Evolutionary conservation across 2,113 vertebrate genomes (phyloP).

Genomic region (Zapornia atra): DNA sequence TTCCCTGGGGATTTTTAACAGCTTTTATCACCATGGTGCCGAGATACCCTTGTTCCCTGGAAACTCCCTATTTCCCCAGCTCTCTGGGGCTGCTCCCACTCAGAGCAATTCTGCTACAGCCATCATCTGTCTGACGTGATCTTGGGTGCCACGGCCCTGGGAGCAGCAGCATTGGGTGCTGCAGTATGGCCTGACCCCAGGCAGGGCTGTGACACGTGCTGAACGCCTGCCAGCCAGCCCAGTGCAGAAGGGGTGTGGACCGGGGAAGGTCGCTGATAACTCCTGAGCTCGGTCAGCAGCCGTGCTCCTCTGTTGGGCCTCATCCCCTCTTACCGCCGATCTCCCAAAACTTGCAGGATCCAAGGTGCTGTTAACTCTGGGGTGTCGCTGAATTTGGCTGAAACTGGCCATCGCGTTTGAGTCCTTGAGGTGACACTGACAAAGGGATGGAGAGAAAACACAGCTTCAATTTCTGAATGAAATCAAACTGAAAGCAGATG

Average conservation of each 20-base stretch:
- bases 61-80: rapidly evolving
- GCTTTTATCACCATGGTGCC: rapidly evolving
- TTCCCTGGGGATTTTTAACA: not conserved
- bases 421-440: not conserved
- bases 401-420: rapidly evolving
- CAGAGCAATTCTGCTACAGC: rapidly evolving
- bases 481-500: not conserved
- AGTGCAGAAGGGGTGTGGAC: not conserved
- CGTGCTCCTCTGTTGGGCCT: not conserved
- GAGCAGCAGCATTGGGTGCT: rapidly evolving
- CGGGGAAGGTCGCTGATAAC: not conserved
- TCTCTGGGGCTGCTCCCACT: rapidly evolving
- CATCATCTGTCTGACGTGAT: rapidly evolving
- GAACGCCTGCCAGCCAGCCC: not conserved
- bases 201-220: not conserved
- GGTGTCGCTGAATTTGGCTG: too few species aligned
- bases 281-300: rapidly evolving
- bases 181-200: not conserved
- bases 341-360: rapidly evolving
- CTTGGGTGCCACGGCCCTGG: rapidly evolving
- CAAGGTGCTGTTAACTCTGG: rapidly evolving
- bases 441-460: not conserved
- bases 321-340: rapidly evolving
- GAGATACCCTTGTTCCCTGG: not conserved
- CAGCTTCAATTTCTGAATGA: not conserved